These are phyloP conservation scores for Trichosurus vulpecula DNA, from an alignment of 2,797 vertebrate species.

Conservation along the genomic window DNA sequence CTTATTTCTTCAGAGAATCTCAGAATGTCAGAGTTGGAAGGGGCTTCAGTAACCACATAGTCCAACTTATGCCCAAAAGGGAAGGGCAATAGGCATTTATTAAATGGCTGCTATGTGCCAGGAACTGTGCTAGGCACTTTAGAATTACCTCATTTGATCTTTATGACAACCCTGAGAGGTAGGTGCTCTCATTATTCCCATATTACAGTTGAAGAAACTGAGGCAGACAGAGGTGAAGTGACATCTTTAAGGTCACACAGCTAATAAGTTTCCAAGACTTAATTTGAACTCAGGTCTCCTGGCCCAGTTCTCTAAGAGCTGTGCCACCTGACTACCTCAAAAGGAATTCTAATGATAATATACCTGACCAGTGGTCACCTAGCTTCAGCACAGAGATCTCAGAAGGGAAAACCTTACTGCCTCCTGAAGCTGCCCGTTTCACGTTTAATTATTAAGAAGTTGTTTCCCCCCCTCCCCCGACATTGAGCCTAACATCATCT, in stretches of 20 bases:
- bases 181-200: neutral
- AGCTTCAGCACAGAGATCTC: neutral
- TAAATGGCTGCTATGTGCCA: neutral
- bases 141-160: neutral
- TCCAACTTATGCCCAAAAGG: neutral
- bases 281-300: neutral
- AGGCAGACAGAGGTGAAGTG: neutral
- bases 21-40: neutral
- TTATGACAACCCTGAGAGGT: neutral
- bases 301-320: neutral
- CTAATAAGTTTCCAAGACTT: neutral
- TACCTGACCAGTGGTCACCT: neutral
- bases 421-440: neutral
- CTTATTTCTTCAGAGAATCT: neutral
- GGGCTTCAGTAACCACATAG: neutral
- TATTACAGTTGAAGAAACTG: neutral
- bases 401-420: neutral
- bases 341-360: neutral
- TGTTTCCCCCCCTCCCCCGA: neutral
- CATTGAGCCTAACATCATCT: neutral
- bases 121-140: neutral
- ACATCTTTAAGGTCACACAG: neutral
- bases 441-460: neutral
- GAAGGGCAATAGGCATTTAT: neutral
- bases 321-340: neutral